Evolutionary conservation across 2,113 vertebrate species (phyloP).

Genomic region (Calonectris borealis): DNA sequence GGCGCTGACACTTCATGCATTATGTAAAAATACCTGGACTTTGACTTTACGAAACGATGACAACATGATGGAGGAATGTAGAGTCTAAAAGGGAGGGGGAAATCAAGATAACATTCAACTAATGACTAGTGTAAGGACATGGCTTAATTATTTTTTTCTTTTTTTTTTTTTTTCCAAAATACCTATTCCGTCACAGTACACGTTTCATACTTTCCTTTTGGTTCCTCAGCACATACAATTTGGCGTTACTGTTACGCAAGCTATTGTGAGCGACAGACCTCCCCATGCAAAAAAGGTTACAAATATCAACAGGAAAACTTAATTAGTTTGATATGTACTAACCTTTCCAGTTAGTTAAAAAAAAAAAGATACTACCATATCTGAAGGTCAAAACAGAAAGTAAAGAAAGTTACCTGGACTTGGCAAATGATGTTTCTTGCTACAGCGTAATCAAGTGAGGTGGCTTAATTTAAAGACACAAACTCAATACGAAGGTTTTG

Average conservation of each 20-base stretch:
- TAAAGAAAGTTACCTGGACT: background rate
- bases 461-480: background rate
- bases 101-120: constrained; percentile 69
- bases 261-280: background rate
- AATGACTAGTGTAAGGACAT: background rate
- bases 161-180: background rate
- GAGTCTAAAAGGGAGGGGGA: constrained; percentile 73
- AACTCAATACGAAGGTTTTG: background rate
- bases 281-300: background rate
- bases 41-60: constrained; percentile 89
- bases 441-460: background rate
- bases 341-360: background rate
- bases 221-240: background rate
- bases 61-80: constrained; percentile 82
- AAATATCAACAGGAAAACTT: background rate
- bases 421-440: background rate
- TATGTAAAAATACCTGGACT: constrained; percentile 84
- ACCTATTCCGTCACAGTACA: background rate
- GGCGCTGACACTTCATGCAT: constrained; percentile 63
- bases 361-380: background rate
- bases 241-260: background rate
- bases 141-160: background rate
- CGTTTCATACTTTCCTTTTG: background rate
- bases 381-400: background rate
- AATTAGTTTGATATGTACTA: background rate